These are phyloP conservation scores for Triplophysa bombifrons DNA, from an alignment of 2,797 vertebrate species.

Conservation along the genomic window DNA sequence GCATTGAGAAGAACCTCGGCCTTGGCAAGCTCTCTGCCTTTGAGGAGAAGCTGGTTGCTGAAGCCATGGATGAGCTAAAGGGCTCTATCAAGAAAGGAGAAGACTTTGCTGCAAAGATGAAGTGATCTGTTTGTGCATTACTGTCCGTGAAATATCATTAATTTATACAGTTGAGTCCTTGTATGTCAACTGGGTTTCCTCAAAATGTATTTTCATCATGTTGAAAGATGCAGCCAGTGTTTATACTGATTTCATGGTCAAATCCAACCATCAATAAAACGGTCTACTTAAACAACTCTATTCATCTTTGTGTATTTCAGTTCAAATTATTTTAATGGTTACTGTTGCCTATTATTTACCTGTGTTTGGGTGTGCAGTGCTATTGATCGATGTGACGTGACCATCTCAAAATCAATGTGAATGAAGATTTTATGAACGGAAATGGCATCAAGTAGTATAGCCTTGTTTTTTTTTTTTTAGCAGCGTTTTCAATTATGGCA, in stretches of 20 bases:
- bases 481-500: neutral
- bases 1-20: constrained; percentile 98
- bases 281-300: constrained; percentile 11
- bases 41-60: constrained; percentile 92
- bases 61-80: constrained; percentile 88
- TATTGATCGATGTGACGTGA: neutral
- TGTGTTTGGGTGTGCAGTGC: neutral
- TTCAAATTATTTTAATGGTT: neutral
- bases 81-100: constrained; percentile 97
- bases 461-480: neutral
- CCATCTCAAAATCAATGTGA: constrained; percentile 6
- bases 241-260: constrained; percentile 5
- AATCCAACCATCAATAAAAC: constrained; percentile 44
- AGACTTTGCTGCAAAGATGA: constrained; percentile 91
- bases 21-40: constrained; percentile 89
- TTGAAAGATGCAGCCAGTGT: constrained; percentile 25
- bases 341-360: neutral
- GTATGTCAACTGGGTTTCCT: constrained; percentile 10
- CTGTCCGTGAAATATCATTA: constrained; percentile 27
- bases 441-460: neutral
- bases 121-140: constrained; percentile 73
- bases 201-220: constrained; percentile 24
- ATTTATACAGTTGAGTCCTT: constrained; percentile 54
- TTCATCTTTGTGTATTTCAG: neutral
- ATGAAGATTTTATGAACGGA: neutral